Conservation (phyloP, 2,797 vertebrate genomes). For the Limosa lapponica region DNA sequence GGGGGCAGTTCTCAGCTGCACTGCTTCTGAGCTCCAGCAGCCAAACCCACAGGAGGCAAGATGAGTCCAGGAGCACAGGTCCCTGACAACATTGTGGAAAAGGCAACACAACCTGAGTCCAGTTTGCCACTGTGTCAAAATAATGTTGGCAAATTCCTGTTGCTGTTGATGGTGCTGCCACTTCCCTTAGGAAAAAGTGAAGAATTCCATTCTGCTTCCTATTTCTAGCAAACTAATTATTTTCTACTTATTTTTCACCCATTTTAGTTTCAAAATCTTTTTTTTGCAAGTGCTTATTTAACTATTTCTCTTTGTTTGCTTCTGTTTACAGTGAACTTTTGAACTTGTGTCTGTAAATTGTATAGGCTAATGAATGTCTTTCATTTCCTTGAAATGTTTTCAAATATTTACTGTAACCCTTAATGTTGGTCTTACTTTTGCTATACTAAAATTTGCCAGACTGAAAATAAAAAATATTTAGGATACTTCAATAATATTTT, state of each 20-base stretch:
- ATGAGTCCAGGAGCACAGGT: background rate
- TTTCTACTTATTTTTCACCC: background rate
- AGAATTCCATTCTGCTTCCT: background rate
- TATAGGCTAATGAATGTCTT: background rate
- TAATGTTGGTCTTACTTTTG: background rate
- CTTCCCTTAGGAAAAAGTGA: background rate
- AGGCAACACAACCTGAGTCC: background rate
- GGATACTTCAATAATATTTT: background rate
- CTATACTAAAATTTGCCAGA: background rate
- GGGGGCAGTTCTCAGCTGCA: background rate
- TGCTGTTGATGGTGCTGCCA: background rate
- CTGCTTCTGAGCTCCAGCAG: background rate
- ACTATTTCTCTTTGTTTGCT: background rate
- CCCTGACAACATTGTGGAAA: background rate
- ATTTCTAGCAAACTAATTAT: background rate
- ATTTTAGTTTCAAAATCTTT: background rate
- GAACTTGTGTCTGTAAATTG: background rate
- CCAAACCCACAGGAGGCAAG: accelerated
- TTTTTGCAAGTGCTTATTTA: background rate
- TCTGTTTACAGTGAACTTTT: background rate
- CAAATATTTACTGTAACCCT: background rate
- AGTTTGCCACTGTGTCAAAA: background rate
- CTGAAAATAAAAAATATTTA: background rate
- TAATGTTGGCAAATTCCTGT: background rate
- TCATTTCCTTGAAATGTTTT: background rate